Evolutionary conservation across 2,888 invertebrate genomes (phyloP), one percentile per base, ranked within the genome.

Genomic region (Stenodera caucasica): DNA sequence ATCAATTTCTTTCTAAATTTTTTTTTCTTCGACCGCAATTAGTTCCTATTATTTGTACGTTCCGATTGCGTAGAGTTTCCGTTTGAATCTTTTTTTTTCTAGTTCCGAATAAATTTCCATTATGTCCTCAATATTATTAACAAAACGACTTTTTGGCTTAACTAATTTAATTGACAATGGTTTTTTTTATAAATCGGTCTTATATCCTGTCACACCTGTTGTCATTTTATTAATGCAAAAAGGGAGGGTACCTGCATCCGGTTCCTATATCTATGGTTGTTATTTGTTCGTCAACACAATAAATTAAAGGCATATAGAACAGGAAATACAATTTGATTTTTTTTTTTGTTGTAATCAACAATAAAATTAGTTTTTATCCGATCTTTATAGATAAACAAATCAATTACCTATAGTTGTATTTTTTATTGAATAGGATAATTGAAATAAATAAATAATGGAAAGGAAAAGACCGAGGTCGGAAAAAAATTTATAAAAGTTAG

Each of bases 201-300:
- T 56, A 61, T 63, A 59, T 63, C 61, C 62, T 61, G 63, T 60
- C 63, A 57, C 63, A 65, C 65, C 65, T 65, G 63, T 65, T 59
- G 56, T 64, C 12, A 57, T 56, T 60, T 65, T 63, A 63, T 58
- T 64, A 67, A 65, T 63, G 65, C 58, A 60, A 63, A 4, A 23
- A 23, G 67, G 65, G 61, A 63, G 59, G 65, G 67, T 65, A 64
- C 63, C 61, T 65, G 65, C 61, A 67, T 64, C 67, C 67, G 67
- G 67, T 60, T 57, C 57, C 58, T 59, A 57, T n/a, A n/a, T 58
- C 55, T 58, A 55, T 58, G 18, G 58, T 52, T 50, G 37, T 51
- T 54, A 57, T 61, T 51, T 50, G 11, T 6, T 33, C 5, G 30
- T 9, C 30, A 30, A 30, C 30, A 12, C 23, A 45, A 45, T n/a